Evolutionary conservation across 2,888 invertebrate species (phyloP).

Genomic region (Caenorhabditis virilis): DNA sequence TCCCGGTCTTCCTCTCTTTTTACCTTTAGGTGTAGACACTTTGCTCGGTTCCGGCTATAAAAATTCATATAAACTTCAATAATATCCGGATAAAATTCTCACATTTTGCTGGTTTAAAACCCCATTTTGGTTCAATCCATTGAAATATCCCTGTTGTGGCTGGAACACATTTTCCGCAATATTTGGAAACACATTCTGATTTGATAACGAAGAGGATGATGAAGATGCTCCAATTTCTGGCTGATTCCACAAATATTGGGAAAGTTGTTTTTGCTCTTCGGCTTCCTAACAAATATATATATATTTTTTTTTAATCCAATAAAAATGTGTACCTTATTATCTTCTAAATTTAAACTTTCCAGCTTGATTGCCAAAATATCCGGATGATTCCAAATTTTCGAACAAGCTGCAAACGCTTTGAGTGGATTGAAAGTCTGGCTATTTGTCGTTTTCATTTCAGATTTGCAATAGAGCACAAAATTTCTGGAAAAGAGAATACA

Average conservation of each 20-base stretch:
- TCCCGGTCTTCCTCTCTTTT: constrained; percentile 1
- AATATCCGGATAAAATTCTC: too few species aligned
- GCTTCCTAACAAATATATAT: constrained; percentile 20
- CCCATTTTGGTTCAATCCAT: too few species aligned
- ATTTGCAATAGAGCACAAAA: constrained; percentile 80
- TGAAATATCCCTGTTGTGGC: too few species aligned
- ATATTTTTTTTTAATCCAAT: too few species aligned
- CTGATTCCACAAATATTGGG: background rate
- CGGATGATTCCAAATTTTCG: constrained; percentile 76
- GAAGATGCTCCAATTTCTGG: background rate
- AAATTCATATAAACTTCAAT: too few species aligned
- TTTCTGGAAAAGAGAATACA: constrained; percentile 70
- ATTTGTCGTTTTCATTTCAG: constrained; percentile 43
- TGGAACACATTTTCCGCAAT: too few species aligned
- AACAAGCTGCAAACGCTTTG: constrained; percentile 96
- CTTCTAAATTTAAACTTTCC: constrained; percentile 17
- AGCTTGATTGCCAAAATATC: constrained; percentile 68
- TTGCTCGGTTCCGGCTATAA: too few species aligned
- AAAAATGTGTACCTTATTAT: constrained; percentile 2
- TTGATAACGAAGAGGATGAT: background rate
- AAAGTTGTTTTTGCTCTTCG: constrained; percentile 7
- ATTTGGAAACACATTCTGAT: too few species aligned
- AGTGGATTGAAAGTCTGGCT: constrained; percentile 80
- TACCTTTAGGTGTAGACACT: too few species aligned
- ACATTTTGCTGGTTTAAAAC: too few species aligned